Percentiles rank a stretch among this genome's conserved stretches.
Evolutionary conservation across 2,113 vertebrate species (phyloP).

Genomic region (Xyliphius kryptos): DNA sequence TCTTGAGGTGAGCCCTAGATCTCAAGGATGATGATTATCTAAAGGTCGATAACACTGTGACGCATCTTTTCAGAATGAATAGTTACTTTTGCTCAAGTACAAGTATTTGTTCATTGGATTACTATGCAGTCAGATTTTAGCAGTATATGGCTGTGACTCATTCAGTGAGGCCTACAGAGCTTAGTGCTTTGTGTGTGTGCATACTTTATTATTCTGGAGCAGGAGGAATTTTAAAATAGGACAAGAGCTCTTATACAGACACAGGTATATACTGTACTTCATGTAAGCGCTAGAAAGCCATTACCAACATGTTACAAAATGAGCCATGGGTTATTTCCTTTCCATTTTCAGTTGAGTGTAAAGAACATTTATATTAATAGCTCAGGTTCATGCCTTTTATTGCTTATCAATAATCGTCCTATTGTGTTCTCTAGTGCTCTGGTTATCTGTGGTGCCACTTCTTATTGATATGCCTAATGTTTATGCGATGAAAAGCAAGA

Average conservation of each 20-base stretch:
- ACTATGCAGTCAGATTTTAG: slow-evolving; percentile 6
- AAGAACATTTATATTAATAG: slow-evolving; percentile 8
- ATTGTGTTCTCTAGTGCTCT: slow-evolving; percentile 39
- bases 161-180: slow-evolving; percentile 3
- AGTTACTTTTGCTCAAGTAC: too few relatives aligned
- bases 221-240: slow-evolving; percentile 27
- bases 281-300: slow-evolving; percentile 37
- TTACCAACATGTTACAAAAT: slow-evolving; percentile 25
- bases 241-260: slow-evolving; percentile 23
- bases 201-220: slow-evolving; percentile 29
- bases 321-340: not conserved
- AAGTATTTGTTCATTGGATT: slow-evolving; percentile 13
- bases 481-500: slow-evolving; percentile 42
- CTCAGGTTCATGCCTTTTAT: slow-evolving; percentile 10
- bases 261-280: slow-evolving; percentile 16
- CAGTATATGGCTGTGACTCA: slow-evolving; percentile 18
- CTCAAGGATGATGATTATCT: slow-evolving; percentile 5
- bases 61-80: not conserved
- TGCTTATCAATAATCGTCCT: slow-evolving; percentile 18
- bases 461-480: slow-evolving; percentile 50
- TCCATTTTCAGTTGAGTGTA: not conserved
- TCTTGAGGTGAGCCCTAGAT: slow-evolving; percentile 5
- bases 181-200: not conserved
- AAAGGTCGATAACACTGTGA: not conserved
- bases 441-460: slow-evolving; percentile 45